phyloP scores from a whole-genome alignment of 2,113 vertebrate genomes.

The Cygnus atratus region DNA sequence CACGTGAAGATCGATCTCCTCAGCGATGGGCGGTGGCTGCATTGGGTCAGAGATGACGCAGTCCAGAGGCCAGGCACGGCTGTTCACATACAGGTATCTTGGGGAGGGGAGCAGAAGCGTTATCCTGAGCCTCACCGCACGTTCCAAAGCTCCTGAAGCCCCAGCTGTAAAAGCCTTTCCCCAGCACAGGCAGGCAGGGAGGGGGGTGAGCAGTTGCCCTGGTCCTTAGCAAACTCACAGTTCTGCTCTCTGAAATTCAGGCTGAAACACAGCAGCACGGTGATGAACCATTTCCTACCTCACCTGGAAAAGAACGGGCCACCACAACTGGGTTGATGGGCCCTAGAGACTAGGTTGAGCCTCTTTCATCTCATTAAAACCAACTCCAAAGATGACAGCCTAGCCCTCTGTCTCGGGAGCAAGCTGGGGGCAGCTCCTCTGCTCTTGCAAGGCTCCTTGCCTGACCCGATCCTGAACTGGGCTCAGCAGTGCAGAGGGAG shows the following conservation, averaged over 20 bases:
- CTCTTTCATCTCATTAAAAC: not conserved
- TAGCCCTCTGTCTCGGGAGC: not conserved
- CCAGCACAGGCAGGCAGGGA: rapidly evolving
- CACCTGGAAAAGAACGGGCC: not conserved
- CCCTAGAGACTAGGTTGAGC: not conserved
- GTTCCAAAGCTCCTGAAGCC: rapidly evolving
- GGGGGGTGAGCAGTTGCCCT: not conserved
- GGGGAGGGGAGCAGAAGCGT: not conserved
- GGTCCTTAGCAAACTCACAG: not conserved
- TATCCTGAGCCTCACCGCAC: rapidly evolving
- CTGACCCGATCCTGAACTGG: not conserved
- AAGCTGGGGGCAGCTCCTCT: not conserved
- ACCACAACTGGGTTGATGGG: no score
- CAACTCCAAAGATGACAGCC: not conserved
- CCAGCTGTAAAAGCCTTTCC: not conserved
- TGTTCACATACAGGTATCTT: constrained; percentile 97
- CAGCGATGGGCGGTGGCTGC: constrained; percentile 92
- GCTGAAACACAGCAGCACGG: not conserved
- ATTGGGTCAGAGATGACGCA: constrained; percentile 92
- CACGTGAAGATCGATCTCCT: constrained; percentile 95
- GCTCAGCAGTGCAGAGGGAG: not conserved
- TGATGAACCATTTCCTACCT: not conserved
- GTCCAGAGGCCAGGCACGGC: constrained; percentile 91
- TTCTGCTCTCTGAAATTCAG: not conserved
- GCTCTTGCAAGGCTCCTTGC: not conserved